Conservation (phyloP, 2,113 vertebrate species). For the Microtus richardsoni region DNA sequence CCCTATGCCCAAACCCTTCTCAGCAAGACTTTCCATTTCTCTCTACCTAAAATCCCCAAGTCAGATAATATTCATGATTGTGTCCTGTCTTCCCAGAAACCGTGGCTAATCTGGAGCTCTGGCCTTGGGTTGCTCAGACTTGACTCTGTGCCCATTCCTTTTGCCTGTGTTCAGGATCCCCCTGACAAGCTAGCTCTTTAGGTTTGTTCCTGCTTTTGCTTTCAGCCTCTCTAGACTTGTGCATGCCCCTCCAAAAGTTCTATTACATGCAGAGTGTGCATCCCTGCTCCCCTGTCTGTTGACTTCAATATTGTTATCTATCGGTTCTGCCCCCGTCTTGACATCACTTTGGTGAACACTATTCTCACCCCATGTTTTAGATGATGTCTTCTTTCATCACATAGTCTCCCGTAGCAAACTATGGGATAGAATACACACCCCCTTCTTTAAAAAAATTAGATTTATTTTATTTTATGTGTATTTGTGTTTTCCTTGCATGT, state of each 20-base stretch:
- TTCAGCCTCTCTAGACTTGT: background rate
- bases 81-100: constrained; percentile 72
- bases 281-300: background rate
- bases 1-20: background rate
- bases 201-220: background rate
- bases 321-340: background rate
- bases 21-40: constrained; percentile 53
- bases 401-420: background rate
- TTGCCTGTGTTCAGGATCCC: background rate
- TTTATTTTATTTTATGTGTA: background rate
- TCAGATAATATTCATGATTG: constrained; percentile 18
- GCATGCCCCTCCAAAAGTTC: background rate
- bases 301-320: background rate
- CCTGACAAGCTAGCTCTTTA: background rate
- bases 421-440: too few species aligned
- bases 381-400: background rate
- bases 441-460: background rate
- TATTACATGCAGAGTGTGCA: background rate
- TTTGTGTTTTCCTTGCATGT: background rate
- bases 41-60: constrained; percentile 59
- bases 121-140: constrained; percentile 36
- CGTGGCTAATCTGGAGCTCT: background rate
- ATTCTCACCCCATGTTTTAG: background rate
- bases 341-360: background rate
- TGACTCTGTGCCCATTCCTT: background rate